Evolutionary conservation across 2,888 invertebrate species (phyloP), one percentile per base, ranked within the genome.

Genomic region (Erebia aethiops): DNA sequence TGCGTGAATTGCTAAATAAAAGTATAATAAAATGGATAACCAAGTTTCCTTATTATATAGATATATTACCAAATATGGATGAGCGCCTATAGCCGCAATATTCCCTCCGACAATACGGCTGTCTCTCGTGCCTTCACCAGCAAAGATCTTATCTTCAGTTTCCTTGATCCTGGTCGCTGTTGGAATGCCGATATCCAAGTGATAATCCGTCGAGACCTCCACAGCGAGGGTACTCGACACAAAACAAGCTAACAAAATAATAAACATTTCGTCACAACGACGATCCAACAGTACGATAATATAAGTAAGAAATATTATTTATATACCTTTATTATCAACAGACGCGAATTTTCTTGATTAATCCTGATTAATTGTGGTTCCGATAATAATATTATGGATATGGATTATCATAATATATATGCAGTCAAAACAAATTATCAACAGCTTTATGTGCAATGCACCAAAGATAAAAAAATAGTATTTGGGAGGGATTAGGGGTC

Each of bases 81-180:
- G 81, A 8, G 83, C 76, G 21, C 82, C 82, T 0, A 67, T 67
- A 1, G 82, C 76, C 1, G 88, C 84, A 0, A 80, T 49, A 0
- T 61, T 81, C 4, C 89, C 89, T 0, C 89, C 89, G 1, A 88
- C 87, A 18, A 89, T 83, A 74, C 83, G 83, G 16, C 61, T 72
- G 0, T 71, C 70, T 54, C 62, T 16, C 41, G 61, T 18, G 8
- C 2, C n/a, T 18, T 65, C 21, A 8, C 69, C 62, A 11, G 73
- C n/a, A 49, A 71, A 46, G 16, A 72, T 70, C 52, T 61, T 72
- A 14, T 85, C 82, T 74, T 88, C 87, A 3, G 74, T 70, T 1
- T 77, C 82, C 77, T 82, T 87, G 69, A 90, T 84, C 76, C 80
- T 81, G 58, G 76, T 76, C 0, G 88, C 89, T 10, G 78, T 71